Percentiles rank a stretch among this genome's conserved stretches.
phyloP scores from a whole-genome alignment of 2,797 vertebrate genomes.

The Acanthopagrus latus region DNA sequence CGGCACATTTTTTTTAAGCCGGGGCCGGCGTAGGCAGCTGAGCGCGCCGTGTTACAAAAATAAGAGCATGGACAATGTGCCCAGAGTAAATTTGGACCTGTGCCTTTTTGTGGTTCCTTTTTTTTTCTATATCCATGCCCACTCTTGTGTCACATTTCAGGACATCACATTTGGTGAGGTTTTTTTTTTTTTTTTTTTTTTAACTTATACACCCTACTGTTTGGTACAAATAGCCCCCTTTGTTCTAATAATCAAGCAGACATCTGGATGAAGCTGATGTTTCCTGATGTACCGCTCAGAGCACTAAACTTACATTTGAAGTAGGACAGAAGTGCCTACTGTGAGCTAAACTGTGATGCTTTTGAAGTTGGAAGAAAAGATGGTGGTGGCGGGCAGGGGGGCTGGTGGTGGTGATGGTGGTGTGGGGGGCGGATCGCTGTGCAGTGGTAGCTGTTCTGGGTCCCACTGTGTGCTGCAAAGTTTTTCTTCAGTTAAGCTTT shows the following conservation, averaged over 20 bases:
- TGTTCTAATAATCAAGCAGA: slow-evolving; percentile 39
- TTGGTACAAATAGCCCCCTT: slow-evolving; percentile 41
- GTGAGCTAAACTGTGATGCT: slow-evolving; percentile 44
- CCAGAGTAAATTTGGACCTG: slow-evolving; percentile 55
- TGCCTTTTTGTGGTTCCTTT: slow-evolving; percentile 13
- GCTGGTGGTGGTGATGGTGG: no score
- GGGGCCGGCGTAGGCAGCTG: slow-evolving; percentile 12
- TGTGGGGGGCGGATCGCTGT: background rate
- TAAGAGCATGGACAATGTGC: slow-evolving; percentile 44
- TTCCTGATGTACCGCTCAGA: slow-evolving; percentile 51
- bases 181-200: slow-evolving; percentile 69
- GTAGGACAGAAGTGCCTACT: slow-evolving; percentile 54
- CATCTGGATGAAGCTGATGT: slow-evolving; percentile 56
- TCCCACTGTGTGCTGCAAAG: slow-evolving; percentile 36
- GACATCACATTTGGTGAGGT: slow-evolving; percentile 45
- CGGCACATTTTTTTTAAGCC: slow-evolving; percentile 7
- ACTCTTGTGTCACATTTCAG: slow-evolving; percentile 55
- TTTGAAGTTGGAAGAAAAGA: slow-evolving; percentile 39
- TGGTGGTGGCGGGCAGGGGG: background rate
- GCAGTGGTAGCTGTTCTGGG: slow-evolving; percentile 10
- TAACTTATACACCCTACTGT: slow-evolving; percentile 25
- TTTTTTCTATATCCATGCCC: background rate
- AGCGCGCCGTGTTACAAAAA: slow-evolving; percentile 40
- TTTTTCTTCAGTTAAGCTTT: slow-evolving; percentile 51
- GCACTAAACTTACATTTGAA: slow-evolving; percentile 43